Evolutionary conservation across 2,888 invertebrate species (phyloP).

Genomic region (Lochmaea crataegi): DNA sequence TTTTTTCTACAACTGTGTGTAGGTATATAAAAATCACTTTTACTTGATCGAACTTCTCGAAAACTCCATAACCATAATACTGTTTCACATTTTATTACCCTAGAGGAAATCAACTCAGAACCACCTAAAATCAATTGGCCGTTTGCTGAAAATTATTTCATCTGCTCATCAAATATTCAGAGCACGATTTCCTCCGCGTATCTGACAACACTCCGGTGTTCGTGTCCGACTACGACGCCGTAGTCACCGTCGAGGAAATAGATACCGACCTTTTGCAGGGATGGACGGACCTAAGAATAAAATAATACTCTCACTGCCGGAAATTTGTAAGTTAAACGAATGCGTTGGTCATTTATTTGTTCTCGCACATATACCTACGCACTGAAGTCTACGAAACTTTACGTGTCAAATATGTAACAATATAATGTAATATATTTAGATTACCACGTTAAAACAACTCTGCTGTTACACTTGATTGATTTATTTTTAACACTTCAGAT

Average conservation of each 20-base stretch:
- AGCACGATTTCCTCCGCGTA: slow-evolving; percentile 16
- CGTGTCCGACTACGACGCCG: slow-evolving; percentile 12
- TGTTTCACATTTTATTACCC: slow-evolving; percentile 32
- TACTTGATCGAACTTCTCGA: slow-evolving; percentile 17
- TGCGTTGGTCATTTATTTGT: background rate
- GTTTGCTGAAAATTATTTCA: slow-evolving; percentile 34
- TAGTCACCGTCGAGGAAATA: slow-evolving; percentile 19
- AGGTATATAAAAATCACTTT: slow-evolving; percentile 13
- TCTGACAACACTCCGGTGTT: slow-evolving; percentile 25
- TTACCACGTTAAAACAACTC: no score
- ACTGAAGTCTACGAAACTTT: no score
- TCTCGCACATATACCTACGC: no score
- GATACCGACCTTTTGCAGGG: slow-evolving; percentile 12
- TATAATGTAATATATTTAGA: no score
- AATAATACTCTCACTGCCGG: background rate
- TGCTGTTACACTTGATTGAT: no score
- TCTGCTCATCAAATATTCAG: slow-evolving; percentile 32
- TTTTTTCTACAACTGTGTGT: no score
- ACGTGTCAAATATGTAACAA: no score
- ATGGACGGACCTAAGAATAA: background rate
- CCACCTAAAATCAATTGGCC: slow-evolving; percentile 35
- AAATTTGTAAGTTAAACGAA: background rate
- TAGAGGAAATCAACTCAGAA: slow-evolving; percentile 30
- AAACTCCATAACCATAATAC: slow-evolving; percentile 27
- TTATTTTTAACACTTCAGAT: no score